Evolutionary conservation across 2,797 vertebrate genomes (phyloP).

Genomic region (Siniperca undulata): DNA sequence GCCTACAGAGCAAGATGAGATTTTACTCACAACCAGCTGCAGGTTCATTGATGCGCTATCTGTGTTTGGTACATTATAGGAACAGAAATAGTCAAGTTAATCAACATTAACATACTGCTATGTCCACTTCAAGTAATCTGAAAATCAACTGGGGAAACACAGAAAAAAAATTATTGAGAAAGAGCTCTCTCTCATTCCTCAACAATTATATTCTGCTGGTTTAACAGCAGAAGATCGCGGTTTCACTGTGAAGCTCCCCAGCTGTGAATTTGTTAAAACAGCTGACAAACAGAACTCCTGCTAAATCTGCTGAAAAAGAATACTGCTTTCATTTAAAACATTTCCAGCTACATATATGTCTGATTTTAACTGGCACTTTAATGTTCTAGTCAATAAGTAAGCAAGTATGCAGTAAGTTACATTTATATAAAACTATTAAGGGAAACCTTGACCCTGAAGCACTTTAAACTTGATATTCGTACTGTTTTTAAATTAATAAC

Average conservation of each 20-base stretch:
- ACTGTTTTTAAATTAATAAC: conserved; percentile 11
- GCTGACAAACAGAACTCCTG: conserved; percentile 6
- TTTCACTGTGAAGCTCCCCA: conserved; percentile 13
- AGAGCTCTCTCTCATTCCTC: neutral
- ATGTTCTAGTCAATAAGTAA: neutral
- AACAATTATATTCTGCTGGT: conserved; percentile 5
- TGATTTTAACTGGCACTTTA: neutral
- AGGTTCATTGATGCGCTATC: neutral
- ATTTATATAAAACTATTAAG: conserved; percentile 16
- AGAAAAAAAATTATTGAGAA: neutral
- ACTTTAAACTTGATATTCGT: neutral
- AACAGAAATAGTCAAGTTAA: conserved; percentile 8
- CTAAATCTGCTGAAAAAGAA: neutral
- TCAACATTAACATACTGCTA: neutral
- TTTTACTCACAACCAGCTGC: conserved; percentile 22
- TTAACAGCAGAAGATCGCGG: conserved; percentile 4
- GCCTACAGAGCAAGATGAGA: conserved; percentile 44
- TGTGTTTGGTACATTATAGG: too few species aligned
- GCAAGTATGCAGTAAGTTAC: neutral
- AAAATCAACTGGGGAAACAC: conserved; percentile 5
- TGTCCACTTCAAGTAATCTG: neutral
- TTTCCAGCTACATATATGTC: neutral
- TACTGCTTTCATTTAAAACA: conserved; percentile 1
- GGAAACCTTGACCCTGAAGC: neutral
- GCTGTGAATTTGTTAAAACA: conserved; percentile 21